Evolutionary conservation across 2,797 vertebrate species (phyloP).

Genomic region (Sebastes iracundus): DNA sequence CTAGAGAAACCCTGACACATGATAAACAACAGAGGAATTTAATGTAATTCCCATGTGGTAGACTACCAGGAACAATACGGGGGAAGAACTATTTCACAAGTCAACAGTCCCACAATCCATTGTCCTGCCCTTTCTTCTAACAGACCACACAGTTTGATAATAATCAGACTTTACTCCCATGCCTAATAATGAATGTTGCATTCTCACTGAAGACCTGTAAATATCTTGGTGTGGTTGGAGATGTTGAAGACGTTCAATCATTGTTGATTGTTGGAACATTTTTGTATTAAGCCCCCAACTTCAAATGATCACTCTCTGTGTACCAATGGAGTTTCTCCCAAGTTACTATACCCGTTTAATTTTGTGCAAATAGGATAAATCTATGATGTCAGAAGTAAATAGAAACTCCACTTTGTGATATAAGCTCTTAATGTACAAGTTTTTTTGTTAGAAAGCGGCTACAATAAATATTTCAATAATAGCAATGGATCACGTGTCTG

Average conservation of each 20-base stretch:
- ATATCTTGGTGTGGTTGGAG: background rate
- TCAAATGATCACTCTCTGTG: background rate
- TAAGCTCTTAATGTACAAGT: no score
- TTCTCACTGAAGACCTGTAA: background rate
- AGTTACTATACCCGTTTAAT: background rate
- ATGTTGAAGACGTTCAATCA: background rate
- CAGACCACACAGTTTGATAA: constrained; percentile 20
- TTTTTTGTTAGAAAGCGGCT: no score
- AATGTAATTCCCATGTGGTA: constrained; percentile 47
- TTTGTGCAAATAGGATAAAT: background rate
- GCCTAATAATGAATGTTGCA: background rate
- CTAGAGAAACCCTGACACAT: background rate
- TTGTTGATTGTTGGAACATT: background rate
- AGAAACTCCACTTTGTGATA: no score
- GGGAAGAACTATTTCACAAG: constrained; percentile 27
- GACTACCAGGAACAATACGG: constrained; percentile 22
- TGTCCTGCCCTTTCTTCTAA: constrained; percentile 15
- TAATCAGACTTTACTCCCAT: background rate
- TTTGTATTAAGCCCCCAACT: background rate
- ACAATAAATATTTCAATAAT: no score
- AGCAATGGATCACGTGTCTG: background rate
- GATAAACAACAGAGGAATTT: constrained; percentile 41
- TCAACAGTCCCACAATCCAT: constrained; percentile 39
- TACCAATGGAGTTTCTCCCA: background rate
- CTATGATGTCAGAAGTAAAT: background rate